Evolutionary conservation across 2,888 invertebrate genomes (phyloP).

Genomic region (Xylocampa areola): DNA sequence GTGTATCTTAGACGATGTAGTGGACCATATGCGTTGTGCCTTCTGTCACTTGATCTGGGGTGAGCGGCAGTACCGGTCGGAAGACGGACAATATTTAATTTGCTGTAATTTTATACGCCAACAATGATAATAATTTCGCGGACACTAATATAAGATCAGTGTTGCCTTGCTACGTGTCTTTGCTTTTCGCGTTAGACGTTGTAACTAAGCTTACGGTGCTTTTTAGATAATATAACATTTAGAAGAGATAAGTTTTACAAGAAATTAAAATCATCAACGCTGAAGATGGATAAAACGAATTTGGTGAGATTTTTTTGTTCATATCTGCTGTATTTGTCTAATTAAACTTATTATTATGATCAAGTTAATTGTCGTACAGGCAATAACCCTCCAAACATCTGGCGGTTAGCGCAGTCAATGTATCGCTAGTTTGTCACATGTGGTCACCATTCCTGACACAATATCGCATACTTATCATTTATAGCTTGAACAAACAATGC

Average conservation of each 20-base stretch:
- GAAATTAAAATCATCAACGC: conserved; percentile 44
- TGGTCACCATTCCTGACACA: conserved; percentile 80
- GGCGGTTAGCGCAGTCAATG: conserved; percentile 78
- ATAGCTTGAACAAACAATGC: conserved; percentile 52
- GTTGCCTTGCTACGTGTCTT: conserved; percentile 90
- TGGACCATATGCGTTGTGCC: conserved; percentile 88
- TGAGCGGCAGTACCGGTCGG: conserved; percentile 69
- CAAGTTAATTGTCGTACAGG: conserved; percentile 65
- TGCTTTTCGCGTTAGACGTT: conserved; percentile 85
- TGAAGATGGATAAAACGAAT: conserved; percentile 65
- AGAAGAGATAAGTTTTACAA: conserved; percentile 58
- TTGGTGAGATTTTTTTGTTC: conserved; percentile 69
- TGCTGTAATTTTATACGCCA: conserved; percentile 76
- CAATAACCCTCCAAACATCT: conserved; percentile 83
- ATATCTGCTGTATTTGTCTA: conserved; percentile 32
- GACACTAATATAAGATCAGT: conserved; percentile 81
- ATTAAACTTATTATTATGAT: conserved; percentile 47
- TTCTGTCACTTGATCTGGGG: conserved; percentile 76
- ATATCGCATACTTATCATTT: conserved; percentile 61
- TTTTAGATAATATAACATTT: conserved; percentile 69
- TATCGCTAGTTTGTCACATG: conserved; percentile 79
- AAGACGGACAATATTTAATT: conserved; percentile 68
- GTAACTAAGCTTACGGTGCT: conserved; percentile 83
- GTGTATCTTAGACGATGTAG: conserved; percentile 79
- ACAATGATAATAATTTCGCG: conserved; percentile 75